A percentile compares a stretch with the other conserved stretches of the same genome.
Evolutionary conservation across 2,888 invertebrate genomes (phyloP).

Genomic region (Lochmaea capreae): DNA sequence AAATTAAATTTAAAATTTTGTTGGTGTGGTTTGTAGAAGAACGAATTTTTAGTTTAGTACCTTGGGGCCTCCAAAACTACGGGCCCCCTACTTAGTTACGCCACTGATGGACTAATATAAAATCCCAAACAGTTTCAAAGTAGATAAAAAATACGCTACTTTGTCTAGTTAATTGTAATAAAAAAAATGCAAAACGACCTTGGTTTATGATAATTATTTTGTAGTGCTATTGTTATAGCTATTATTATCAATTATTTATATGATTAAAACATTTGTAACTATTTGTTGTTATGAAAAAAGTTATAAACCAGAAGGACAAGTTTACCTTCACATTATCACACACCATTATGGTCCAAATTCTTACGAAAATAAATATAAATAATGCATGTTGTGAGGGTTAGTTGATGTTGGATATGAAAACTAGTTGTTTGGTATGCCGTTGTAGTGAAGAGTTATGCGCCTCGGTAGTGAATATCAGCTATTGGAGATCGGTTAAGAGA

Average conservation of each 20-base stretch:
- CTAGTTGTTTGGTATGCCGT: slow-evolving; percentile 62
- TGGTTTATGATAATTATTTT: slow-evolving; percentile 14
- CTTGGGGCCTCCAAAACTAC: too few species aligned
- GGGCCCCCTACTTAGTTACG: too few species aligned
- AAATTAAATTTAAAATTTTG: too few species aligned
- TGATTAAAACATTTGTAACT: slow-evolving; percentile 7
- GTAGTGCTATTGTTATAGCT: background rate
- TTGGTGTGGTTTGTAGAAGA: too few species aligned
- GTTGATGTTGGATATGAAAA: slow-evolving; percentile 62
- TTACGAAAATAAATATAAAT: slow-evolving; percentile 55
- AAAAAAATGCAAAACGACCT: slow-evolving; percentile 8
- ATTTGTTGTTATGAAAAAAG: background rate
- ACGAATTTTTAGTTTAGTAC: too few species aligned
- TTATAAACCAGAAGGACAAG: background rate
- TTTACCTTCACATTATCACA: background rate
- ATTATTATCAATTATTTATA: slow-evolving; percentile 6
- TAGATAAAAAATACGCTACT: slow-evolving; percentile 2
- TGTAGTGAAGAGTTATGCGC: slow-evolving; percentile 64
- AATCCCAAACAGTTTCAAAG: background rate
- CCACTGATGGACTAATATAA: slow-evolving; percentile 21
- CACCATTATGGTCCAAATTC: slow-evolving; percentile 40
- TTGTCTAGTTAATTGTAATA: background rate
- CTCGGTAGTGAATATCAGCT: slow-evolving; percentile 60
- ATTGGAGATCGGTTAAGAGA: slow-evolving; percentile 57
- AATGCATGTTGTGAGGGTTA: slow-evolving; percentile 60